phyloP scores from a whole-genome alignment of 2,797 vertebrate species.

The Parotocinclus haroldoi region DNA sequence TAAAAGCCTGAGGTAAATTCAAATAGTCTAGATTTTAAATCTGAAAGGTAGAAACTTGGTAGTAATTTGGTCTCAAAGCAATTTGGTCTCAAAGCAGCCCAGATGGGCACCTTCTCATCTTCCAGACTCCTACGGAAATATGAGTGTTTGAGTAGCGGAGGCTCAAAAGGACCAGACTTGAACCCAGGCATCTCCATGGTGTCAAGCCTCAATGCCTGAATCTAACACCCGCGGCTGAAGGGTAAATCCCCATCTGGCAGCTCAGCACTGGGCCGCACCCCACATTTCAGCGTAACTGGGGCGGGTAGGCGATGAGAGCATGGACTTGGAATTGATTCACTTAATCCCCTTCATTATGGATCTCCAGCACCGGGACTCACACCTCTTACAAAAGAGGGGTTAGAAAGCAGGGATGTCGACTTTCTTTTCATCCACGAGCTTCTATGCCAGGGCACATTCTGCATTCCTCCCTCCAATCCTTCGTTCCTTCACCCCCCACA shows the following conservation, averaged over 20 bases:
- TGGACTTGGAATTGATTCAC: constrained; percentile 50
- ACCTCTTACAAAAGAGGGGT: constrained; percentile 39
- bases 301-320: constrained; percentile 23
- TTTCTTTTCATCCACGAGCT: constrained; percentile 32
- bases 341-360: constrained; percentile 53
- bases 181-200: constrained; percentile 40
- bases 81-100: constrained; percentile 12
- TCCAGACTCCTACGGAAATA: constrained; percentile 5
- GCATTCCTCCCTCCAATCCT: constrained; percentile 9
- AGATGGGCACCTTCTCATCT: constrained; percentile 20
- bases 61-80: background rate
- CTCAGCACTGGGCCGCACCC: constrained; percentile 18
- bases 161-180: constrained; percentile 8
- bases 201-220: constrained; percentile 35
- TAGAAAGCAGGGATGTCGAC: constrained; percentile 32
- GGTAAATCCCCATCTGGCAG: constrained; percentile 43
- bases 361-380: constrained; percentile 43
- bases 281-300: constrained; percentile 30
- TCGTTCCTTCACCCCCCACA: background rate
- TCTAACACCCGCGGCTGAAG: constrained; percentile 32
- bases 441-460: constrained; percentile 20
- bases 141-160: constrained; percentile 30
- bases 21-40: no score
- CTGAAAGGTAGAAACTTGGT: background rate
- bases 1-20: no score